A percentile compares a stretch with the other conserved stretches of the same genome.
Evolutionary conservation across 2,888 invertebrate genomes (phyloP).

Genomic region (Bursaphelenchus okinawaensis): DNA sequence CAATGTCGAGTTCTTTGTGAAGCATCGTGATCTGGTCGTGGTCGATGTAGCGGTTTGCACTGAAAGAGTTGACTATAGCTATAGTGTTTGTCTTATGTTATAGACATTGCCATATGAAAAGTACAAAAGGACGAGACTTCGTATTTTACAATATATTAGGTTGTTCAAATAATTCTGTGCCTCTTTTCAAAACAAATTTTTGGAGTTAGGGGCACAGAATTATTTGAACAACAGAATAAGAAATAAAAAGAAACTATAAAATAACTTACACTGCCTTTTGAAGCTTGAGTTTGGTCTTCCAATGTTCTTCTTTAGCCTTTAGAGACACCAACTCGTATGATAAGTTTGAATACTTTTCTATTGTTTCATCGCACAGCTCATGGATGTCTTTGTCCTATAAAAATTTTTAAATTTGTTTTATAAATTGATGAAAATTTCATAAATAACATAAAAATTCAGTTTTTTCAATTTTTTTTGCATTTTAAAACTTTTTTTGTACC

Average conservation of each 20-base stretch:
- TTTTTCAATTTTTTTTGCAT: too few relatives aligned
- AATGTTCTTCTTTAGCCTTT: conserved; percentile 5
- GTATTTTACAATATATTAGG: too few relatives aligned
- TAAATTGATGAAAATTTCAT: too few relatives aligned
- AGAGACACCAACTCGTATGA: conserved; percentile 4
- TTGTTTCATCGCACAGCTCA: background rate
- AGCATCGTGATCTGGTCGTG: background rate
- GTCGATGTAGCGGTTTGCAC: conserved; percentile 6
- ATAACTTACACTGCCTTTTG: conserved; percentile 9
- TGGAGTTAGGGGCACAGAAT: too few relatives aligned
- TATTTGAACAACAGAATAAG: too few relatives aligned
- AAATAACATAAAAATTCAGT: too few relatives aligned
- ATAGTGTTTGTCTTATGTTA: too few relatives aligned
- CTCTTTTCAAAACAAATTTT: too few relatives aligned
- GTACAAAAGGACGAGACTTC: too few relatives aligned
- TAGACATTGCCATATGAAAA: too few relatives aligned
- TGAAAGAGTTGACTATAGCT: too few relatives aligned
- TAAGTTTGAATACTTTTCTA: background rate
- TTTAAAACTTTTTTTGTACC: background rate
- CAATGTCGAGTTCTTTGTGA: background rate
- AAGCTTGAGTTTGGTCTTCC: conserved; percentile 4
- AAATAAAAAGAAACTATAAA: background rate
- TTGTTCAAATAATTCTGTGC: too few relatives aligned
- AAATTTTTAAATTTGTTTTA: background rate
- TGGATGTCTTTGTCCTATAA: background rate